These are phyloP conservation scores for Philypnodon macrostomus DNA, from an alignment of 2,797 vertebrate genomes.

Conservation along the genomic window DNA sequence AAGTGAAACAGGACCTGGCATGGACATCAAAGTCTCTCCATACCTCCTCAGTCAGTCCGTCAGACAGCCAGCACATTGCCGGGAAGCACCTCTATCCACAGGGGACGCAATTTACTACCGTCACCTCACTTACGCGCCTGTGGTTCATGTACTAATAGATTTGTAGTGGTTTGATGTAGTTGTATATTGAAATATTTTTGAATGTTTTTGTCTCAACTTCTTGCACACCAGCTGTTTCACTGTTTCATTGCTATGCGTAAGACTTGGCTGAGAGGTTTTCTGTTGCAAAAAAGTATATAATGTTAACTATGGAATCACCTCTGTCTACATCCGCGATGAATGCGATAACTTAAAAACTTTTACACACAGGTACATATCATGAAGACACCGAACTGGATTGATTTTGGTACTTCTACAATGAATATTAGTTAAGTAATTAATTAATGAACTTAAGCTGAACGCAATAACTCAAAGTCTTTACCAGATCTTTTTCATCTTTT, in stretches of 20 bases:
- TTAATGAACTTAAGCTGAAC: no score
- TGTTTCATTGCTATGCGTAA: background rate
- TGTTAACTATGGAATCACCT: no score
- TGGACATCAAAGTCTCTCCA: slow-evolving; percentile 63
- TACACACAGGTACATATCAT: no score
- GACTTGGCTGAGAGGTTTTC: background rate
- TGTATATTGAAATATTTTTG: background rate
- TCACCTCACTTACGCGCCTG: slow-evolving; percentile 53
- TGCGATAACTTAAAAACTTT: no score
- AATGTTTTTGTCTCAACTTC: background rate
- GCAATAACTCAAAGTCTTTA: no score
- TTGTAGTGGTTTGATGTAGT: background rate
- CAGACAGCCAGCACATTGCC: slow-evolving; percentile 36
- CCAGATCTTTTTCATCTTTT: no score
- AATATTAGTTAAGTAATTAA: no score
- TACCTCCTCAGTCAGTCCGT: slow-evolving; percentile 46
- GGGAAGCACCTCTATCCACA: slow-evolving; percentile 50
- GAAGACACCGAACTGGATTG: no score
- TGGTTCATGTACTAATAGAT: slow-evolving; percentile 37
- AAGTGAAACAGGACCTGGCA: slow-evolving; percentile 55
- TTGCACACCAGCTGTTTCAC: slow-evolving; percentile 5
- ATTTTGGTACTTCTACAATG: no score
- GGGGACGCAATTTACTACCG: slow-evolving; percentile 46
- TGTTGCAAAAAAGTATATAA: no score
- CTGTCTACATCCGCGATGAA: no score